phyloP scores from a whole-genome alignment of 2,113 vertebrate species.

The Opisthocomus hoazin region DNA sequence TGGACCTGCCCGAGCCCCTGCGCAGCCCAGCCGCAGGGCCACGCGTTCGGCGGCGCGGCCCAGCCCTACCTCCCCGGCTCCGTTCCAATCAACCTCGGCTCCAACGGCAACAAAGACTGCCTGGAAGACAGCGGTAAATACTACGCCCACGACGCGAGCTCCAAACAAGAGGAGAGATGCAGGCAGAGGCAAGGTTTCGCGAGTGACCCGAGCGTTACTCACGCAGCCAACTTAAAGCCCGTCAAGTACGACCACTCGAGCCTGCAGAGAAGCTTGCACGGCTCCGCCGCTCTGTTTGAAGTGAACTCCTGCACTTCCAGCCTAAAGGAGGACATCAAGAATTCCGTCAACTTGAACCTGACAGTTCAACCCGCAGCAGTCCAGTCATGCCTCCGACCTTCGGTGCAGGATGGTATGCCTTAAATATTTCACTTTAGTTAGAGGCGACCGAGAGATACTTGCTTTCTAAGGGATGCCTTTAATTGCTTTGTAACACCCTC shows the following conservation, averaged over 20 bases:
- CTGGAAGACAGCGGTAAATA: conserved; percentile 80
- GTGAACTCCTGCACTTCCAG: conserved; percentile 70
- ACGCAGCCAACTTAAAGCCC: conserved; percentile 67
- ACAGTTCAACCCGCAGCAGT: conserved; percentile 76
- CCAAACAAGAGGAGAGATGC: conserved; percentile 75
- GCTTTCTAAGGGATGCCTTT: neutral
- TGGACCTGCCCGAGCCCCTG: conserved; percentile 85
- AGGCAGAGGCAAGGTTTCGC: conserved; percentile 71
- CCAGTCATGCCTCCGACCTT: conserved; percentile 81
- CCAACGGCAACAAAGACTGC: conserved; percentile 78
- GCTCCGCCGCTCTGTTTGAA: conserved; percentile 72
- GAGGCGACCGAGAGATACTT: neutral
- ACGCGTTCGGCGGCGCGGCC: conserved; percentile 79
- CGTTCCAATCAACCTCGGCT: conserved; percentile 69
- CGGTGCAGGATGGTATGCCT: conserved; percentile 85
- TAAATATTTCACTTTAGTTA: conserved; percentile 42
- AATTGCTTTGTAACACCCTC: conserved; percentile 13
- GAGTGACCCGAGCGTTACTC: conserved; percentile 69
- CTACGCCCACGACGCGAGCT: conserved; percentile 72
- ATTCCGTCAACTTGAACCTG: conserved; percentile 81
- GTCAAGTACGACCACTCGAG: conserved; percentile 78
- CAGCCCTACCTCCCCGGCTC: conserved; percentile 83
- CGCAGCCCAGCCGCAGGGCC: conserved; percentile 79
- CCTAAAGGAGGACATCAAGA: conserved; percentile 77
- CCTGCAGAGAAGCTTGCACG: conserved; percentile 72